Conservation (phyloP, 2,113 vertebrate species). For the Vicugna pacos region DNA sequence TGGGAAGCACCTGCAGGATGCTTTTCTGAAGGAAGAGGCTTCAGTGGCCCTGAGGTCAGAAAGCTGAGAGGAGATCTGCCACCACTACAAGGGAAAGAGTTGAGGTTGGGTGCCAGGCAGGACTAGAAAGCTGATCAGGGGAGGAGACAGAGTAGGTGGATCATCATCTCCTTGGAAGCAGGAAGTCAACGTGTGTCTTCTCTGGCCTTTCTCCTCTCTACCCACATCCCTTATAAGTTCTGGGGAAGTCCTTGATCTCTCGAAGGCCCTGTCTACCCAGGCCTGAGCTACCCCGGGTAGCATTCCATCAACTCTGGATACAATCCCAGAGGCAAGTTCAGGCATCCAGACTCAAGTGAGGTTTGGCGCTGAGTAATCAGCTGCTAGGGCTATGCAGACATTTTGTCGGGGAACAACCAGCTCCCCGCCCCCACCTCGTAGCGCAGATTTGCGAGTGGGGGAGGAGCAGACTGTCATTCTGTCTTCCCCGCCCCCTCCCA, state of each 20-base stretch:
- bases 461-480: slow-evolving; percentile 33
- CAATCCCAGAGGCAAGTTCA: slow-evolving; percentile 81
- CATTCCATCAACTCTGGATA: slow-evolving; percentile 82
- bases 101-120: not conserved
- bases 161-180: not conserved
- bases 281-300: slow-evolving; percentile 73
- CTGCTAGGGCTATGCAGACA: slow-evolving; percentile 62
- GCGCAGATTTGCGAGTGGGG: slow-evolving; percentile 7
- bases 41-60: slow-evolving; percentile 12
- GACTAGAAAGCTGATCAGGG: not conserved
- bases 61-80: slow-evolving; percentile 28
- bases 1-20: not conserved
- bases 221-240: slow-evolving; percentile 3
- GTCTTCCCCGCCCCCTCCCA: slow-evolving; percentile 62
- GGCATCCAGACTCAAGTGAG: slow-evolving; percentile 67
- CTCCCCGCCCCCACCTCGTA: slow-evolving; percentile 58
- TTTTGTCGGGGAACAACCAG: slow-evolving; percentile 20
- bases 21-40: not conserved
- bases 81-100: not conserved
- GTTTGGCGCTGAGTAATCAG: slow-evolving; percentile 78
- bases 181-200: not conserved
- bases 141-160: not conserved
- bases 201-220: not conserved
- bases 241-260: slow-evolving; percentile 68
- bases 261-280: slow-evolving; percentile 66